Evolutionary conservation across 2,888 invertebrate genomes (phyloP), one percentile per base, ranked within the genome.

Genomic region (Cheilosia scutellata): DNA sequence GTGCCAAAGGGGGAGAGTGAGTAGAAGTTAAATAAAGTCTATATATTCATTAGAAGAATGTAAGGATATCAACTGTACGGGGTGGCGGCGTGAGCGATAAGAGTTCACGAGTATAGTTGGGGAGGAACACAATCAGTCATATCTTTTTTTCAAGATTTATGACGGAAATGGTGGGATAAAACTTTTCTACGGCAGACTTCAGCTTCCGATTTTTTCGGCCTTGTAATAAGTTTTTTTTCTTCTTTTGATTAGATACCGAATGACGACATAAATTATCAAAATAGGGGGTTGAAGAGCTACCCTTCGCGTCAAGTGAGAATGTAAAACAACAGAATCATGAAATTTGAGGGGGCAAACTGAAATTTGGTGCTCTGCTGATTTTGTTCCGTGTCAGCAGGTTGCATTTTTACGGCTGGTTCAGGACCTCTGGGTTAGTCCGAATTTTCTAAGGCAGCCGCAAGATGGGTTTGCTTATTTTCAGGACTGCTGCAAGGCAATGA

Each of bases 201-300:
- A 72, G 58, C 70, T 33, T 60, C 68, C 58, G 66, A 53, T 74
- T 68, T 53, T 37, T 9, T 29, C 49, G 25, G 40, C 25, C 42
- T 63, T 78, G 20, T 20, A 20, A 20, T 20, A 20, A 20, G 20
- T 20, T 20, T 20, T 20, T 20, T 20, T 20, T 20, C 20, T 20
- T 20, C 20, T 72, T 62, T 66, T 66, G 72, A 83, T 83, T 78
- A 72, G 72, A 78, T 68, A 72, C 68, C 72, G 78, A 62, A 55
- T 57, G 60, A 68, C 47, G 62, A 55, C 72, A 78, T 83, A 83
- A 83, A 78, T 83, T 78, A 83, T 72, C 58, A 37, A 65, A 51
- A 76, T 65, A 66, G 7, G 4, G 4, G 37, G 37, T 37, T 47
- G 7, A 3, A 3, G 7, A n/a, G n/a, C n/a, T n/a, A n/a, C n/a